These are phyloP conservation scores for Galaxea fascicularis DNA, from an alignment of 92 coral and sea anemone species.

Conservation along the genomic window DNA sequence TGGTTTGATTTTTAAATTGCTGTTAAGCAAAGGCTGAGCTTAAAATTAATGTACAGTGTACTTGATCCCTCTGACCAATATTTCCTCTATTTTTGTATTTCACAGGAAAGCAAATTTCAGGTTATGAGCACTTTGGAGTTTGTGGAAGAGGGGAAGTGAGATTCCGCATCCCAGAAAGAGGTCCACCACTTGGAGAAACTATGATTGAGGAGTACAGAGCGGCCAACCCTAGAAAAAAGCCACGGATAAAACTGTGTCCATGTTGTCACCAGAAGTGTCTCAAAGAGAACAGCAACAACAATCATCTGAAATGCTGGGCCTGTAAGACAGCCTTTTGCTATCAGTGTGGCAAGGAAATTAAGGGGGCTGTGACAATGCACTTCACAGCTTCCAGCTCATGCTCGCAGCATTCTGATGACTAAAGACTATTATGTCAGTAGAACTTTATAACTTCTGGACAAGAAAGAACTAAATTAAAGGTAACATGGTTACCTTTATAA, in stretches of 20 bases:
- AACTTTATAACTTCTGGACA: background rate
- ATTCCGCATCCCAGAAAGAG: constrained; percentile 14
- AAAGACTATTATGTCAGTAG: background rate
- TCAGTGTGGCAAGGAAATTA: constrained; percentile 78
- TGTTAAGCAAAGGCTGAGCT: no score
- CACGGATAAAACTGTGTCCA: constrained; percentile 68
- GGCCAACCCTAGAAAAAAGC: constrained; percentile 53
- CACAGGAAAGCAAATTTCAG: constrained; percentile 72
- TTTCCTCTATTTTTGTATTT: background rate
- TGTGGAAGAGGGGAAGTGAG: background rate
- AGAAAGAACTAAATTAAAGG: background rate
- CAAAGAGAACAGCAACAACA: constrained; percentile 77
- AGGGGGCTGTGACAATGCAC: constrained; percentile 68
- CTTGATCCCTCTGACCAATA: no score
- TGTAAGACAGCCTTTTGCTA: constrained; percentile 92
- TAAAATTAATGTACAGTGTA: no score
- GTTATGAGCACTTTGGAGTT: constrained; percentile 75
- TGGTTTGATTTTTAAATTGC: no score
- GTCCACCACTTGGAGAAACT: constrained; percentile 75
- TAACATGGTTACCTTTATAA: background rate
- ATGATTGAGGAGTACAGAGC: constrained; percentile 54
- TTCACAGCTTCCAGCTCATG: constrained; percentile 72
- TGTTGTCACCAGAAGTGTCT: constrained; percentile 90
- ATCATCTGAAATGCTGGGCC: constrained; percentile 92
- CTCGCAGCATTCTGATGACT: constrained; percentile 90